Evolutionary conservation across 2,888 invertebrate species (phyloP).

Genomic region (Odontomyia ornata): DNA sequence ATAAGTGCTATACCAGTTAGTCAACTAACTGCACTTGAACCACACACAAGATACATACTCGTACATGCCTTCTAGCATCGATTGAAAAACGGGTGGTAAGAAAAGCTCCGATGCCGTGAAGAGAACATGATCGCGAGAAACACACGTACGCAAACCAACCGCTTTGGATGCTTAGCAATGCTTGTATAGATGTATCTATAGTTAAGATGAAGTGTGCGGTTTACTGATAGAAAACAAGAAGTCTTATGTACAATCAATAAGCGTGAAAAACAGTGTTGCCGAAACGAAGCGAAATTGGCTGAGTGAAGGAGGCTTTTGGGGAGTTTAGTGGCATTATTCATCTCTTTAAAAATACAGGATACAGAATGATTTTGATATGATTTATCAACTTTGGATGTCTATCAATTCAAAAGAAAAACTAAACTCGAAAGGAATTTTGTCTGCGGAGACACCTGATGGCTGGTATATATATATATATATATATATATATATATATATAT

Average conservation of each 20-base stretch:
- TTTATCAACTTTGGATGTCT: too few species aligned
- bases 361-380: too few species aligned
- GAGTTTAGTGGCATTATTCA: too few species aligned
- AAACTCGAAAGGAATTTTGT: too few species aligned
- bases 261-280: neutral
- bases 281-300: too few species aligned
- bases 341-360: too few species aligned
- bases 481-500: too few species aligned
- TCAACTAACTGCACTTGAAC: constrained; percentile 31
- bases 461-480: too few species aligned
- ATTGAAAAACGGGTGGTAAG: neutral
- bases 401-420: too few species aligned
- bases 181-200: constrained; percentile 8
- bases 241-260: neutral
- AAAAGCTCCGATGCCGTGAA: neutral
- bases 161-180: neutral
- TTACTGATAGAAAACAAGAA: constrained; percentile 17
- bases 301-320: too few species aligned
- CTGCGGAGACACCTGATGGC: too few species aligned
- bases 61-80: neutral
- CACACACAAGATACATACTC: neutral
- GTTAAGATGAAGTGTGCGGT: neutral
- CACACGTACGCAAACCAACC: constrained; percentile 4
- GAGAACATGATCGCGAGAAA: neutral
- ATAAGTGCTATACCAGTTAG: constrained; percentile 38